phyloP scores from a whole-genome alignment of 2,888 invertebrate genomes.

The Conus canariensis region DNA sequence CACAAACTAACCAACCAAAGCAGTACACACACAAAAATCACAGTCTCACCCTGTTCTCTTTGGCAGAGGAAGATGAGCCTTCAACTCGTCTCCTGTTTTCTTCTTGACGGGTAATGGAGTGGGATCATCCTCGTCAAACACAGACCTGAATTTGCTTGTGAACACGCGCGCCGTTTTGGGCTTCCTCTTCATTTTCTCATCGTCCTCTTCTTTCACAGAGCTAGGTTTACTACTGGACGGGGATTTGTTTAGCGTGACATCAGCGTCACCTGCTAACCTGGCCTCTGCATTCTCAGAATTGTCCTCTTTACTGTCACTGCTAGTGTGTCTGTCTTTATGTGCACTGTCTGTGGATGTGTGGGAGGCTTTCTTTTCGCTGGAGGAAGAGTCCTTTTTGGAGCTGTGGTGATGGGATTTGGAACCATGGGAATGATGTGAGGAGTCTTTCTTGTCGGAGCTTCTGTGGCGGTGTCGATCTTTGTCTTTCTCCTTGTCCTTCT shows the following conservation, averaged over 20 bases:
- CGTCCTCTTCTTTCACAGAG: slow-evolving; percentile 42
- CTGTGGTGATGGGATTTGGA: slow-evolving; percentile 32
- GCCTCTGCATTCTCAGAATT: slow-evolving; percentile 29
- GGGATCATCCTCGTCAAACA: slow-evolving; percentile 54
- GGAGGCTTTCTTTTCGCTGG: slow-evolving; percentile 20
- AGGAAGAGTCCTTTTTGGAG: slow-evolving; percentile 39
- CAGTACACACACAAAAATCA: background rate
- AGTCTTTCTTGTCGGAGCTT: slow-evolving; percentile 52
- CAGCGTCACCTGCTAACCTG: slow-evolving; percentile 43
- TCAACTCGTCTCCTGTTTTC: slow-evolving; percentile 41
- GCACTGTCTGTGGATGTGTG: slow-evolving; percentile 34
- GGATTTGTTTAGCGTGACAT: slow-evolving; percentile 19
- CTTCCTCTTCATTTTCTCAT: slow-evolving; percentile 77
- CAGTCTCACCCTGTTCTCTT: slow-evolving; percentile 41
- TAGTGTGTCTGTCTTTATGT: slow-evolving; percentile 30
- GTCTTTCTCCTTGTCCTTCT: slow-evolving; percentile 63
- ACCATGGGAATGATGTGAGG: slow-evolving; percentile 35
- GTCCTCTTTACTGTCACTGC: slow-evolving; percentile 38
- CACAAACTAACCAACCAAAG: background rate
- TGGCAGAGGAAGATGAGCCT: slow-evolving; percentile 23
- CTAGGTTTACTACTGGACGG: background rate
- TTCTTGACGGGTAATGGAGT: slow-evolving; percentile 47
- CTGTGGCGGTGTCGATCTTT: slow-evolving; percentile 44
- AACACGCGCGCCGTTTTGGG: slow-evolving; percentile 95
- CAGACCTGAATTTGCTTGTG: slow-evolving; percentile 92